These are phyloP conservation scores for Quadroppia sp. DNA, from an alignment of 2,888 invertebrate species.

Conservation along the genomic window DNA sequence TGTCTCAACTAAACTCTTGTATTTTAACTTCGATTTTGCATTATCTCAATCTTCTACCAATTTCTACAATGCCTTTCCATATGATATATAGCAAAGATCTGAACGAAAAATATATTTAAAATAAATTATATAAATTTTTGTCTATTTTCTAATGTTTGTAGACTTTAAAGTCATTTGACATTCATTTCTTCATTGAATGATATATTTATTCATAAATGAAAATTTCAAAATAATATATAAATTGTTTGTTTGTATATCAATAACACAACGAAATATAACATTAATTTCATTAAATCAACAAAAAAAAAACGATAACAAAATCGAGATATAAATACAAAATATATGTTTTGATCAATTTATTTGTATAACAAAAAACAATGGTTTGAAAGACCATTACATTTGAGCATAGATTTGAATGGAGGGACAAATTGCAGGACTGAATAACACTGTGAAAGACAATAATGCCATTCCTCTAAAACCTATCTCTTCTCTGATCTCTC, in stretches of 20 bases:
- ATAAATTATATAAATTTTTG: background rate
- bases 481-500: conserved; percentile 1
- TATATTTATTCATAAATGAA: no score
- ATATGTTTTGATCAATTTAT: background rate
- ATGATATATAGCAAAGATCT: background rate
- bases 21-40: background rate
- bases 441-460: no score
- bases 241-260: no score
- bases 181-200: no score
- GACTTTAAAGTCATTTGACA: no score
- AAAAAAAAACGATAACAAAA: background rate
- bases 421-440: background rate
- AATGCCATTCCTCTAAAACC: no score
- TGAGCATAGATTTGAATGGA: background rate
- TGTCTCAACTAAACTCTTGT: background rate
- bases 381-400: background rate
- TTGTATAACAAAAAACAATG: background rate
- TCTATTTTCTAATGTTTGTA: no score
- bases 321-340: no score
- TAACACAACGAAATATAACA: no score
- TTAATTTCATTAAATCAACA: no score
- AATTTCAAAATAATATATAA: no score
- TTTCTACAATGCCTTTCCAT: background rate
- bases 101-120: background rate
- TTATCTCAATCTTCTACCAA: background rate